Percentiles rank a stretch among this genome's conserved stretches.
Evolutionary conservation across 2,797 vertebrate species (phyloP).

Genomic region (Gymnodraco acuticeps): DNA sequence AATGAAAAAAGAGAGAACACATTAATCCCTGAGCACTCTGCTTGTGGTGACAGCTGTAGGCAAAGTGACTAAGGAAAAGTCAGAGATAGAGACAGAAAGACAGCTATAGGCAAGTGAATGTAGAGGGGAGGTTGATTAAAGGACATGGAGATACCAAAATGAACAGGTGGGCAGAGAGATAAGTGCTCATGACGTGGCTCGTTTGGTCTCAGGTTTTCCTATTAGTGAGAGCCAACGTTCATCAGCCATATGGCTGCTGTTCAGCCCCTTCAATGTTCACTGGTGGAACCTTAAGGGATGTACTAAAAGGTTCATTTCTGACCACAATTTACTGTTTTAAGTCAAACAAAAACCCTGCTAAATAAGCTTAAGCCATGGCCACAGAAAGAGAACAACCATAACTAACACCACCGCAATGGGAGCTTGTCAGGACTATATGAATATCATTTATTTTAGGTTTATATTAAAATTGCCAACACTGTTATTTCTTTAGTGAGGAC

Average conservation of each 20-base stretch:
- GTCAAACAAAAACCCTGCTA: constrained; percentile 18
- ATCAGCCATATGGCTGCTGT: constrained; percentile 55
- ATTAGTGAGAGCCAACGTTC: constrained; percentile 22
- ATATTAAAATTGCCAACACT: neutral
- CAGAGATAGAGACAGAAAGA: constrained; percentile 7
- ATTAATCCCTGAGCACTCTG: constrained; percentile 25
- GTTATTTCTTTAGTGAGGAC: neutral
- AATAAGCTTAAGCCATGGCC: neutral
- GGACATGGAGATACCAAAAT: constrained; percentile 17
- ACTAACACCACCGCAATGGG: neutral
- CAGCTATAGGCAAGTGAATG: neutral
- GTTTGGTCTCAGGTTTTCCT: constrained; percentile 57
- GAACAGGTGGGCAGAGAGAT: constrained; percentile 55
- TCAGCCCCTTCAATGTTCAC: constrained; percentile 22
- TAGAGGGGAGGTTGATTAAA: constrained; percentile 33
- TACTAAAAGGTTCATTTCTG: neutral
- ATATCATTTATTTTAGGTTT: neutral
- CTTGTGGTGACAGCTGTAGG: constrained; percentile 17
- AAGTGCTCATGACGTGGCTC: constrained; percentile 43
- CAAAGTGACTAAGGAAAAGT: constrained; percentile 21
- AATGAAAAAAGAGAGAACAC: constrained; percentile 6
- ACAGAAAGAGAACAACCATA: neutral
- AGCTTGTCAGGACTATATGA: neutral
- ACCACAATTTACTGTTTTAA: neutral
- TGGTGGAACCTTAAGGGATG: neutral